A percentile compares a stretch with the other conserved stretches of the same genome.
phyloP scores from a whole-genome alignment of 2,113 vertebrate genomes.

The Phalacrocorax pelagicus region DNA sequence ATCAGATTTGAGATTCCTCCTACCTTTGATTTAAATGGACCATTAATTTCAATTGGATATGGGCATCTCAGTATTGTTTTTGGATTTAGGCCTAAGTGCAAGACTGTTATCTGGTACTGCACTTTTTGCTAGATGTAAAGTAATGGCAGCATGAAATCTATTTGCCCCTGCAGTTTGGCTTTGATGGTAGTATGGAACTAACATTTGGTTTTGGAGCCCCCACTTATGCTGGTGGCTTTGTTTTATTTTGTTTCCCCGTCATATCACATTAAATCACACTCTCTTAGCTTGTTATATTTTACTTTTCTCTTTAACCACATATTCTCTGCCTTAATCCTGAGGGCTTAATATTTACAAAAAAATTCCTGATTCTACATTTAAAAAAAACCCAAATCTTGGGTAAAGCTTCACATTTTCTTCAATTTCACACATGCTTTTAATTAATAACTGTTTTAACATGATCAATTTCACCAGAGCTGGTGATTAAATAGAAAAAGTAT shows the following conservation, averaged over 20 bases:
- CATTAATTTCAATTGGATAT: background rate
- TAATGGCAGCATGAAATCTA: background rate
- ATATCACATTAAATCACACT: background rate
- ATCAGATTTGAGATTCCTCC: background rate
- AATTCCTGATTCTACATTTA: background rate
- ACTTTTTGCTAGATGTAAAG: background rate
- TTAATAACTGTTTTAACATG: background rate
- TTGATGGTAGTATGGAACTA: background rate
- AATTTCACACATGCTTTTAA: background rate
- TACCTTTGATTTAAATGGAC: background rate
- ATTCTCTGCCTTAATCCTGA: background rate
- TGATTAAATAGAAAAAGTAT: background rate
- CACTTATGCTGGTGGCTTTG: background rate
- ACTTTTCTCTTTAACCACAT: background rate
- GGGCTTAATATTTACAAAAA: background rate
- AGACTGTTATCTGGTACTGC: background rate
- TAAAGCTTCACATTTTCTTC: background rate
- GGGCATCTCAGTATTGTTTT: background rate
- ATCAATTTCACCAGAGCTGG: background rate
- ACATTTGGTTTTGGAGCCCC: background rate
- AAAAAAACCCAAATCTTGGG: background rate
- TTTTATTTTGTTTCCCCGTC: background rate
- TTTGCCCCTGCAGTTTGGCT: background rate
- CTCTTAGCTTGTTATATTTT: background rate
- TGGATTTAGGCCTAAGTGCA: background rate